Evolutionary conservation across 1,140 invertebrate species (phyloP).

Genomic region (Agraylea sexmaculata): DNA sequence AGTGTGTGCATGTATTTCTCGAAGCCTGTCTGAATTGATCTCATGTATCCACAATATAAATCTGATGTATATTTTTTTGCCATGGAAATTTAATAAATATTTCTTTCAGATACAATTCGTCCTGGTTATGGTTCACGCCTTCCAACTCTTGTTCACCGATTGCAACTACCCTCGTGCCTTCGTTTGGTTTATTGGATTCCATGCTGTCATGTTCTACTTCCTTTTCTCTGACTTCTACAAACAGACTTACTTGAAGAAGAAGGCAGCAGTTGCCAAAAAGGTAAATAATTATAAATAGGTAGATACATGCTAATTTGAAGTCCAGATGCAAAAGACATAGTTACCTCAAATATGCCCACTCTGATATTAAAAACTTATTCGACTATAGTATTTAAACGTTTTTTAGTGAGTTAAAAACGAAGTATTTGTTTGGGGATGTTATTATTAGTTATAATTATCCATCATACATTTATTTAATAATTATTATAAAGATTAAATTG

Average conservation of each 20-base stretch:
- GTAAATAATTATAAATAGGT: slow-evolving; percentile 20
- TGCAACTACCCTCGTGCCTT: slow-evolving; percentile 73
- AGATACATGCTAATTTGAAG: no score
- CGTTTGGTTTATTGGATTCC: slow-evolving; percentile 58
- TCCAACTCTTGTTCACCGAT: slow-evolving; percentile 74
- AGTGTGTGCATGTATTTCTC: no score
- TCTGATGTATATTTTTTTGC: neutral
- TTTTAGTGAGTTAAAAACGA: no score
- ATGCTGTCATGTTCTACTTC: slow-evolving; percentile 68
- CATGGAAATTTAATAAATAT: slow-evolving; percentile 13
- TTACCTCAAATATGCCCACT: no score
- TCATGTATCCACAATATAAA: neutral
- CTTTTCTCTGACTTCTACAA: slow-evolving; percentile 69
- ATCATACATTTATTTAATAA: no score
- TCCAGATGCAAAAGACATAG: no score
- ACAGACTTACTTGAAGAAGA: slow-evolving; percentile 46
- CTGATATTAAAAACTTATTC: no score
- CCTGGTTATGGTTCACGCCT: slow-evolving; percentile 64
- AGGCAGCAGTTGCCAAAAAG: slow-evolving; percentile 23
- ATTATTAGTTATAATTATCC: no score
- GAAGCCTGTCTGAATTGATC: no score
- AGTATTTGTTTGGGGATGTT: no score
- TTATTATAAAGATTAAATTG: no score
- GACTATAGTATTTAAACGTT: no score
- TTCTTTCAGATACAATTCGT: slow-evolving; percentile 57